Percentiles rank a stretch among this genome's conserved stretches.
These are phyloP conservation scores for Fragum sueziense DNA, from an alignment of 2,888 invertebrate species.

Conservation along the genomic window DNA sequence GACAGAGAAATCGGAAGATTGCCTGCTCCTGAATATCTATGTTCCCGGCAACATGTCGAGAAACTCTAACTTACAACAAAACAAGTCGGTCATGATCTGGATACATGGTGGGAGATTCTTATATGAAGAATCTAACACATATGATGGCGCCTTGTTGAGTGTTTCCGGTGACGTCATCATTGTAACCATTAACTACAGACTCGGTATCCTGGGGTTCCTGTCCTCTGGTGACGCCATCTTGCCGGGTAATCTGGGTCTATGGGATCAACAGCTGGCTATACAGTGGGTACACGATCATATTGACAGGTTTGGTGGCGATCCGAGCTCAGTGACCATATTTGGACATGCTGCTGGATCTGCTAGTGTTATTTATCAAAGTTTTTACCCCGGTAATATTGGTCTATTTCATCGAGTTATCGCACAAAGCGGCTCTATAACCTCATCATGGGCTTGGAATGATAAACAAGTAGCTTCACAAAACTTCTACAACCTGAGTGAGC, in stretches of 20 bases:
- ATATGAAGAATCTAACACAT: constrained; percentile 26
- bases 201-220: constrained; percentile 66
- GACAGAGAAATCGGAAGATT: constrained; percentile 38
- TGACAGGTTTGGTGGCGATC: constrained; percentile 64
- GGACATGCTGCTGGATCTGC: constrained; percentile 71
- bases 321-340: constrained; percentile 60
- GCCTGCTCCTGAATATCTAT: constrained; percentile 49
- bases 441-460: neutral
- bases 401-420: constrained; percentile 47
- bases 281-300: constrained; percentile 69
- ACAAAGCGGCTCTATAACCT: constrained; percentile 59
- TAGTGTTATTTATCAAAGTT: constrained; percentile 59
- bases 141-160: constrained; percentile 31
- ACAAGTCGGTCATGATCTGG: constrained; percentile 49
- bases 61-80: neutral
- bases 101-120: constrained; percentile 55
- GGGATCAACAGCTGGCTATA: constrained; percentile 69
- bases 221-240: constrained; percentile 44
- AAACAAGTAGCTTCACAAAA: constrained; percentile 12
- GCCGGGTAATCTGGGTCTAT: constrained; percentile 70
- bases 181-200: constrained; percentile 64
- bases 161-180: constrained; percentile 53
- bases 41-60: constrained; percentile 14
- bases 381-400: constrained; percentile 59
- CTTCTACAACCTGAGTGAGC: neutral